phyloP scores from a whole-genome alignment of 2,113 vertebrate genomes.

The Ictalurus punctatus region DNA sequence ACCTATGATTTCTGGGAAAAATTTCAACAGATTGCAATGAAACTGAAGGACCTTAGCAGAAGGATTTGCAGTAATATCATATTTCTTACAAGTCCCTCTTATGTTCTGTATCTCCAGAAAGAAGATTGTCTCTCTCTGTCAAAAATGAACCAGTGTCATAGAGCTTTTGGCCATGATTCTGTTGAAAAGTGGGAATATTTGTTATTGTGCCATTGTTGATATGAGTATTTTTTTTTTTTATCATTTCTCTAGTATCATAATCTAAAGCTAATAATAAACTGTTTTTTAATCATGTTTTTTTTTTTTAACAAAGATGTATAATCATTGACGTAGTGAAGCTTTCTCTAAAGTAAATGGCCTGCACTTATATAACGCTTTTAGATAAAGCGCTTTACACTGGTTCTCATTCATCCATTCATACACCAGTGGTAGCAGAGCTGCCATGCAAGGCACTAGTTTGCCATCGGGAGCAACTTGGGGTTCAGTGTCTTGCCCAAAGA shows the following conservation, averaged over 20 bases:
- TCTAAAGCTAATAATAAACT: background rate
- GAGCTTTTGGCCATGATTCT: background rate
- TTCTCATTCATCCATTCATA: too few relatives aligned
- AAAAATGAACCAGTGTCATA: background rate
- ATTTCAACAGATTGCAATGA: background rate
- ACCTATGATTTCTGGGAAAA: background rate
- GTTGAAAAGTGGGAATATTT: background rate
- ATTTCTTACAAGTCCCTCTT: background rate
- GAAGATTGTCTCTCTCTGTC: background rate
- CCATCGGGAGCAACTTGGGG: too few relatives aligned
- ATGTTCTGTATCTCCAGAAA: background rate
- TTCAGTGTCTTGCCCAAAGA: too few relatives aligned
- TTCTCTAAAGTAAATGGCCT: background rate
- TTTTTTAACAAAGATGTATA: background rate
- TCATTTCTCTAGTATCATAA: background rate
- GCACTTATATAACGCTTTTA: too few relatives aligned
- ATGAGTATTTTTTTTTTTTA: background rate
- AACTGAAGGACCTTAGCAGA: background rate
- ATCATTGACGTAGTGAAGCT: background rate
- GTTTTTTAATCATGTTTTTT: background rate
- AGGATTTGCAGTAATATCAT: background rate
- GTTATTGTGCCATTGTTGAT: background rate
- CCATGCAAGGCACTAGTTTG: too few relatives aligned
- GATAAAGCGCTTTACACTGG: too few relatives aligned
- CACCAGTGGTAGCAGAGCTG: too few relatives aligned